A percentile compares a stretch with the other conserved stretches of the same genome.
Evolutionary conservation across 2,888 invertebrate species (phyloP).

Genomic region (Leptinotarsa juncta): DNA sequence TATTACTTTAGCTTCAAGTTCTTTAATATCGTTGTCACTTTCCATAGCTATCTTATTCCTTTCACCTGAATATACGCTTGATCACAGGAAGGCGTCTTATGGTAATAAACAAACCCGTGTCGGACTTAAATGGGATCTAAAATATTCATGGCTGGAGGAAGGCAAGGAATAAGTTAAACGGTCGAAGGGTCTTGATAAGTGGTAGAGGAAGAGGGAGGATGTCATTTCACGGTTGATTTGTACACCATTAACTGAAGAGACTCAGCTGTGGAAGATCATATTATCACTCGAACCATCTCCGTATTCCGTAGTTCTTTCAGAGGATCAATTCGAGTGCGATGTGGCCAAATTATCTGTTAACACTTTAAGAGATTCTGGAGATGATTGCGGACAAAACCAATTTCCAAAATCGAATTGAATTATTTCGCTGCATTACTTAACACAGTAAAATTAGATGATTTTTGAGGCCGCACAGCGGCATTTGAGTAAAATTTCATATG

Average conservation of each 20-base stretch:
- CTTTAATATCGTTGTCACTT: background rate
- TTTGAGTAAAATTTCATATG: too few relatives aligned
- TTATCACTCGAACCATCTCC: conserved; percentile 49
- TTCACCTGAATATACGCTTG: background rate
- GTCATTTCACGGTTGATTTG: conserved; percentile 56
- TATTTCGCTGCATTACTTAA: background rate
- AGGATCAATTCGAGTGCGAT: background rate
- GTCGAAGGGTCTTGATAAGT: conserved; percentile 46
- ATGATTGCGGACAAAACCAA: background rate
- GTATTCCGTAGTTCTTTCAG: conserved; percentile 25
- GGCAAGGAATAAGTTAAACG: conserved; percentile 45
- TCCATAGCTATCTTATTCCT: background rate
- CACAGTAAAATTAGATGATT: too few relatives aligned
- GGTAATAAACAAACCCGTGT: conserved; percentile 32
- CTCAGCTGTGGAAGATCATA: conserved; percentile 38
- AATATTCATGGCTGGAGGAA: conserved; percentile 41
- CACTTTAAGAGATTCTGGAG: background rate
- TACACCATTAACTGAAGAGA: conserved; percentile 49
- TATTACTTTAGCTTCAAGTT: background rate
- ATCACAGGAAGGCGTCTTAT: background rate
- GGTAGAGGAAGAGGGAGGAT: conserved; percentile 47
- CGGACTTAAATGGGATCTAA: conserved; percentile 28
- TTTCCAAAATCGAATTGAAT: background rate
- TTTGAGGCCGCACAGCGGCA: too few relatives aligned
- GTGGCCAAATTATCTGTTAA: background rate